These are phyloP conservation scores for Climacteris rufus DNA, from an alignment of 2,113 vertebrate genomes.

Conservation along the genomic window DNA sequence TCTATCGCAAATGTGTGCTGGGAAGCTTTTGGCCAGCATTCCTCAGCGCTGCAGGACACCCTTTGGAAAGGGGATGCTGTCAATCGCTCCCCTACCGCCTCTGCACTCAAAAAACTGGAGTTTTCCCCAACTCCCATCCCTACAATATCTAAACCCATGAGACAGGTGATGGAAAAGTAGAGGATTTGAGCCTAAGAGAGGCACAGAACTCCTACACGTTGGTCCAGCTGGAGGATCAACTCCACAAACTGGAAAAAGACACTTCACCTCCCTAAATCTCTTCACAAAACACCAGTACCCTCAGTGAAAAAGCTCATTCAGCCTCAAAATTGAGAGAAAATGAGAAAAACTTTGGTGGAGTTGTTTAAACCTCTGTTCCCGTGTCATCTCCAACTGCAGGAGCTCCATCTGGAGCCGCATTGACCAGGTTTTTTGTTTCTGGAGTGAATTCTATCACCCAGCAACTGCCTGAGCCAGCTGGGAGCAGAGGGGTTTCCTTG, in stretches of 20 bases:
- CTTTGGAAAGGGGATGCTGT: not conserved
- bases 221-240: not conserved
- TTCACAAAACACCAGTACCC: not conserved
- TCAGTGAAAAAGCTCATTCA: not conserved
- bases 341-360: not conserved
- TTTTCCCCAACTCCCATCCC: not conserved
- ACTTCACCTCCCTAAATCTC: not conserved
- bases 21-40: not conserved
- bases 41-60: accelerated
- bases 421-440: not conserved
- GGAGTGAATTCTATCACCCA: not conserved
- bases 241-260: not conserved
- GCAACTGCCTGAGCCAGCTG: constrained; percentile 32
- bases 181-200: not conserved
- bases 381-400: not conserved
- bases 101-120: accelerated
- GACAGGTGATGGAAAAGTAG: not conserved
- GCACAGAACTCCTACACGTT: not conserved
- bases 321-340: not conserved
- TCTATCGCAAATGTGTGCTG: accelerated
- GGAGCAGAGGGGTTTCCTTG: constrained; percentile 41
- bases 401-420: not conserved
- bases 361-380: not conserved
- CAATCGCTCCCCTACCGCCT: accelerated
- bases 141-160: accelerated